Base-by-base conservation (phyloP, 2,797 vertebrate species). In the Decapterus maruadsi region DNA sequence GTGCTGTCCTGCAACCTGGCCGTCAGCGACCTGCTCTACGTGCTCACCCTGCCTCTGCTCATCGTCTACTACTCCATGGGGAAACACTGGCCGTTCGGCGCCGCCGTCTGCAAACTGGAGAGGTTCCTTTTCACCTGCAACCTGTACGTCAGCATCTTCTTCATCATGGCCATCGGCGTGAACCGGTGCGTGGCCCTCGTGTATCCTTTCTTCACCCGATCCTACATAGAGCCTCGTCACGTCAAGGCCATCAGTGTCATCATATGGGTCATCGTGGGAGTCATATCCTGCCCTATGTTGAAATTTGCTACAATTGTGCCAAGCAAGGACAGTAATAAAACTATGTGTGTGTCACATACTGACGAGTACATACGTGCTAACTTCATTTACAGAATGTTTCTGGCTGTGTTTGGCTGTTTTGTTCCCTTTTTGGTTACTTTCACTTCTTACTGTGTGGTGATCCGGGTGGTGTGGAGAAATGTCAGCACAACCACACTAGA, bases 161-260 rank as follows among this genome's bases (percentile, higher is more conserved):
- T 98, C 78, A 85, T 97, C 86, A 94, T 96, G 86, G 95, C 93
- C 36, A 97, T 98, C 88, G 96, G 96, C 43, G 89, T 97, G 14
- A 95, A 95, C 88, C 90, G 96, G 20, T 97, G 95, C 3, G 42
- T 97, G 40, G 96, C 91, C 34, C 77, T 97, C 0, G 91, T 87
- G 0, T 90, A 95, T 29, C 97, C 97, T 0, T 95, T 97, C 75
- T 93, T 95, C 14, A 75, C 91, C 0, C 94, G 70, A 0, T 92
- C 90, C 0, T 45, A 89, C 0, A 69, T 97, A 9, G 57, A 10
- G 0, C 90, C 96, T 0, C 78, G 22, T 13, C 96, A 96, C 0
- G 93, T 88, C 75, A 95, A 94, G 81, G 72, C 48, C 0, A 4
- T 76, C 59, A 95, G 96, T 0, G 57, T 84, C 0, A 0, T 68